These are phyloP conservation scores for Troilus luridus DNA, from an alignment of 2,888 invertebrate genomes.

Conservation along the genomic window DNA sequence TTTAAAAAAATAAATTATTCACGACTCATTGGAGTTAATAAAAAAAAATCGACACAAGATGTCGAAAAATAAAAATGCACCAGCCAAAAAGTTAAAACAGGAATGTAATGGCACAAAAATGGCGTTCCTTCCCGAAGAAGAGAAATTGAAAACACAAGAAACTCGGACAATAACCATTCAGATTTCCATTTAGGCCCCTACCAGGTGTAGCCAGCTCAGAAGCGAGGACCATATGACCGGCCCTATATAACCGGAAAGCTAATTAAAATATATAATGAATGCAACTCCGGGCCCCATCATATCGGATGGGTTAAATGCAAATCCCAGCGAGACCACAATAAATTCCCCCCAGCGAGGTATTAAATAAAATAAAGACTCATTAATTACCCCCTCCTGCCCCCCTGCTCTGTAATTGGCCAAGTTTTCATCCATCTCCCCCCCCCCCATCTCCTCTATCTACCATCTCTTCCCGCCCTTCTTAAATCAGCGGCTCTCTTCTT, in stretches of 20 bases:
- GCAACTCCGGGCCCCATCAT: conserved; percentile 49
- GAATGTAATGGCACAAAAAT: not conserved
- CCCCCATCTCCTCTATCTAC: not conserved
- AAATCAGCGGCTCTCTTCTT: not conserved
- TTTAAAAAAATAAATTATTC: not conserved
- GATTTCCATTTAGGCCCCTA: not conserved
- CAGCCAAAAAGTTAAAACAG: not conserved
- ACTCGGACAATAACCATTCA: not conserved
- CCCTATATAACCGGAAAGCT: not conserved
- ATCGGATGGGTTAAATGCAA: conserved; percentile 56
- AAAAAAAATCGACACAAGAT: not conserved
- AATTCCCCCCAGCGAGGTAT: conserved; percentile 52
- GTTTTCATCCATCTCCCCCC: conserved; percentile 56
- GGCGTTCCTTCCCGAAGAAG: not conserved
- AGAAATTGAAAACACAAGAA: not conserved
- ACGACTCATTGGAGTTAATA: not conserved
- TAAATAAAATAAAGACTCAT: conserved; percentile 59
- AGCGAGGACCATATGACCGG: conserved; percentile 6
- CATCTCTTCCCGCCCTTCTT: conserved; percentile 48
- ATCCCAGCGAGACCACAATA: conserved; percentile 32
- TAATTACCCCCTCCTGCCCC: conserved; percentile 52
- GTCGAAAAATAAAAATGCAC: not conserved
- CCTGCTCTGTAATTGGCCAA: conserved; percentile 54
- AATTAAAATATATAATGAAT: conserved; percentile 50
- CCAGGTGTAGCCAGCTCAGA: not conserved